A percentile compares a stretch with the other conserved stretches of the same genome.
phyloP scores from a whole-genome alignment of 2,797 vertebrate genomes.

The Parauchenoglanis punctatus region DNA sequence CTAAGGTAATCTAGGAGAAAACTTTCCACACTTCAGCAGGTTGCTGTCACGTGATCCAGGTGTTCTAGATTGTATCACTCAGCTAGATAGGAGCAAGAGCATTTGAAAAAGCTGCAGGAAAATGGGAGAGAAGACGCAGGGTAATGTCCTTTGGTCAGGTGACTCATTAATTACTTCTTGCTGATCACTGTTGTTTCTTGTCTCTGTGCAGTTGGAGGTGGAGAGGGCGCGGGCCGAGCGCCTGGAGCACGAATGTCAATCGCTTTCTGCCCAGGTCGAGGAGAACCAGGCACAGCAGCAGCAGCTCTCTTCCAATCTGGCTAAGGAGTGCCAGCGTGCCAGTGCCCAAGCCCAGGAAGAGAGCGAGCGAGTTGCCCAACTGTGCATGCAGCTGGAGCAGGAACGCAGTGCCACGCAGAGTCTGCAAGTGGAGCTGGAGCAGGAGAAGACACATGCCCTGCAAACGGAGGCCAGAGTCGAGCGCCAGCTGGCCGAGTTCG shows the following conservation, averaged over 20 bases:
- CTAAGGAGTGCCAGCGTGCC: conserved; percentile 90
- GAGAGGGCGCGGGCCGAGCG: conserved; percentile 81
- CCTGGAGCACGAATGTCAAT: conserved; percentile 86
- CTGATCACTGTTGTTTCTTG: conserved; percentile 23
- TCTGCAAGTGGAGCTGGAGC: conserved; percentile 80
- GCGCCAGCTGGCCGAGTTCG: conserved; percentile 86
- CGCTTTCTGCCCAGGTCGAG: conserved; percentile 82
- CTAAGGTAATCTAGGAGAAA: not conserved
- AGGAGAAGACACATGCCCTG: conserved; percentile 76
- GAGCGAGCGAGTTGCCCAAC: conserved; percentile 81
- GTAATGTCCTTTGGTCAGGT: not conserved
- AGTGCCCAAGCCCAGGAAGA: conserved; percentile 88
- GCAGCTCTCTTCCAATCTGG: conserved; percentile 86
- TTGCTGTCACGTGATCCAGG: not conserved
- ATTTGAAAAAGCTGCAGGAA: not conserved
- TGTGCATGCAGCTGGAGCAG: conserved; percentile 81
- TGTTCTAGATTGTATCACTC: not conserved
- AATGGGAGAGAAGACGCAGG: not conserved
- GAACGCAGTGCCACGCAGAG: conserved; percentile 79
- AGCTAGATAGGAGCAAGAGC: not conserved
- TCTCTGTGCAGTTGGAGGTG: conserved; percentile 68
- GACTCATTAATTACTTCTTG: not conserved
- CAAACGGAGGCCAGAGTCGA: conserved; percentile 86
- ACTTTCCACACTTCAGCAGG: not conserved
- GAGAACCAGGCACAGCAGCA: conserved; percentile 90